Percentiles rank a stretch among this genome's conserved stretches.
phyloP scores from a whole-genome alignment of 2,888 invertebrate species.

The Chloroclysta siterata region DNA sequence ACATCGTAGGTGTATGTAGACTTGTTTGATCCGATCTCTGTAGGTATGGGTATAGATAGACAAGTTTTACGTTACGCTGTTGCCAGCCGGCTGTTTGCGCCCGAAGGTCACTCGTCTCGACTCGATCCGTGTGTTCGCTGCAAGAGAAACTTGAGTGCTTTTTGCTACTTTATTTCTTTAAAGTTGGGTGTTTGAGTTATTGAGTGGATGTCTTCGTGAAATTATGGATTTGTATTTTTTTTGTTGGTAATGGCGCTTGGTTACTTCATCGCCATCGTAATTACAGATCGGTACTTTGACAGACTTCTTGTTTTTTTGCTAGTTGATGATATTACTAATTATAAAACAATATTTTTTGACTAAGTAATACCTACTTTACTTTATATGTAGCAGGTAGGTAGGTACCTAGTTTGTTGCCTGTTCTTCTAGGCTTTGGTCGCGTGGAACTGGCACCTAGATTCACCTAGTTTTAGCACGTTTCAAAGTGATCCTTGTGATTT shows the following conservation, averaged over 20 bases:
- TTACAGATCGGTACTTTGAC: slow-evolving; percentile 4
- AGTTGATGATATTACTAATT: no score
- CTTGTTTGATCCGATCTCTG: slow-evolving; percentile 64
- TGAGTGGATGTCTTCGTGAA: slow-evolving; percentile 26
- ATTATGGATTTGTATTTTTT: slow-evolving; percentile 20
- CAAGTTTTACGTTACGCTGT: slow-evolving; percentile 70
- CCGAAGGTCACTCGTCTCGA: slow-evolving; percentile 74
- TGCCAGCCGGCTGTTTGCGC: slow-evolving; percentile 72
- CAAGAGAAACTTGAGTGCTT: slow-evolving; percentile 40
- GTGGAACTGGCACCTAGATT: no score
- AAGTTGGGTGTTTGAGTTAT: slow-evolving; percentile 37
- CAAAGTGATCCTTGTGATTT: no score
- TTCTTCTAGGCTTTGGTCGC: no score
- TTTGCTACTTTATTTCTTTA: slow-evolving; percentile 41
- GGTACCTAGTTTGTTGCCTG: no score
- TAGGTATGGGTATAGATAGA: slow-evolving; percentile 54
- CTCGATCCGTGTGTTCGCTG: slow-evolving; percentile 26
- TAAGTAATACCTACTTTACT: no score
- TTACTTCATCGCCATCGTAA: slow-evolving; percentile 9
- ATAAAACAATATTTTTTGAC: no score
- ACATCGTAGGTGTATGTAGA: slow-evolving; percentile 52
- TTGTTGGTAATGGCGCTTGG: slow-evolving; percentile 7
- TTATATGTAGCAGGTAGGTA: no score
- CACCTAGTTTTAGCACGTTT: no score
- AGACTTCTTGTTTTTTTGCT: slow-evolving; percentile 1